Evolutionary conservation across 2,113 vertebrate species (phyloP).

Genomic region (Phaetusa simplex): DNA sequence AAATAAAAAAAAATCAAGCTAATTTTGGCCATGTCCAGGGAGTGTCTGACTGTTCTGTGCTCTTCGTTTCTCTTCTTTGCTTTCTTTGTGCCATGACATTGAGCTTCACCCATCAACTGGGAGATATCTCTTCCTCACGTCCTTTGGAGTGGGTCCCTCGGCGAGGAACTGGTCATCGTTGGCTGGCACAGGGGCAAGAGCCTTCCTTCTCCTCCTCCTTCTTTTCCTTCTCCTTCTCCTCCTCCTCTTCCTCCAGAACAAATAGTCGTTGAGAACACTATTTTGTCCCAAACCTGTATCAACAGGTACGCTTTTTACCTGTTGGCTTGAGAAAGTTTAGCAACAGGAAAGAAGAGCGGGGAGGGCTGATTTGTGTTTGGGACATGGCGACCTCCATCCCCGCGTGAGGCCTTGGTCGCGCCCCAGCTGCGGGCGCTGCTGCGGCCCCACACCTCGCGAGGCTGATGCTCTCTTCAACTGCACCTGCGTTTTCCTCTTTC

Average conservation of each 20-base stretch:
- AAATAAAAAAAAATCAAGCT: neutral
- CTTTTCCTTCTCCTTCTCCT: neutral
- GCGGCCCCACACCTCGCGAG: neutral
- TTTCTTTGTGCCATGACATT: neutral
- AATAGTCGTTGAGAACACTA: neutral
- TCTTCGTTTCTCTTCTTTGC: neutral
- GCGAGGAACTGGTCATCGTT: neutral
- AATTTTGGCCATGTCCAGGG: too few species aligned
- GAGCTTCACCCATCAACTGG: neutral
- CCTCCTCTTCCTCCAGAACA: neutral
- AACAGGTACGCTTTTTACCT: neutral
- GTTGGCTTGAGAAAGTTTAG: neutral
- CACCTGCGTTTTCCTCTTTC: neutral
- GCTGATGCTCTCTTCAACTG: neutral
- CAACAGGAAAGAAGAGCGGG: neutral
- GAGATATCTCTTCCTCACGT: neutral
- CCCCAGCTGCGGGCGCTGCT: neutral
- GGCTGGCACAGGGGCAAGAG: neutral
- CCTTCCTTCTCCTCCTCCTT: neutral
- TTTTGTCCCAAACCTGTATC: neutral
- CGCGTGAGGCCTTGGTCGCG: accelerated
- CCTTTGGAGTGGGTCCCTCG: neutral
- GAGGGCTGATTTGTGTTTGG: neutral
- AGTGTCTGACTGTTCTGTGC: neutral
- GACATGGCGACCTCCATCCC: neutral